phyloP scores from a whole-genome alignment of 1,140 invertebrate species.

The Trichonephila inaurata region DNA sequence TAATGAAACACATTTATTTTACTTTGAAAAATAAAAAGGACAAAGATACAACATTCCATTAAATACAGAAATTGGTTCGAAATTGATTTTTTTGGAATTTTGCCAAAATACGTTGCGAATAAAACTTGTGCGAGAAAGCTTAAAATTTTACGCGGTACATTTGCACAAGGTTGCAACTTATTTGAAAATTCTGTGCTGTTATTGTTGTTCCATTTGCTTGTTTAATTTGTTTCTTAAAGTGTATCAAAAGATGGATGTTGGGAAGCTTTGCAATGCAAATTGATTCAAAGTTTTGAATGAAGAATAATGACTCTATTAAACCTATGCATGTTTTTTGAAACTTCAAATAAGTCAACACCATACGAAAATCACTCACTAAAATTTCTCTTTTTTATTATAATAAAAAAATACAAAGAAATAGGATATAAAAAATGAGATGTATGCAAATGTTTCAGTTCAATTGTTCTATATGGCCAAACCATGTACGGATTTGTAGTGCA shows the following conservation, averaged over 20 bases:
- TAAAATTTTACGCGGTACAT: neutral
- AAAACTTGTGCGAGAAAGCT: neutral
- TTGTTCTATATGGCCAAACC: too few species aligned
- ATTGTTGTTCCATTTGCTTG: neutral
- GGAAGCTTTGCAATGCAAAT: neutral
- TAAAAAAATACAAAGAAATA: too few species aligned
- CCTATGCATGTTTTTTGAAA: neutral
- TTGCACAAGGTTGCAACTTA: slow-evolving; percentile 9
- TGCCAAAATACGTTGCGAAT: neutral
- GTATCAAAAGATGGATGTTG: neutral
- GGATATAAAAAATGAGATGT: neutral
- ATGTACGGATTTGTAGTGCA: too few species aligned
- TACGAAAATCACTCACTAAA: too few species aligned
- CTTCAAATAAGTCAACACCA: neutral
- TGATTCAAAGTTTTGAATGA: slow-evolving; percentile 6
- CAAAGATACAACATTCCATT: slow-evolving; percentile 11
- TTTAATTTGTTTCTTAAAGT: slow-evolving; percentile 5
- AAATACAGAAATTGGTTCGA: slow-evolving; percentile 32
- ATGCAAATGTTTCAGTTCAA: too few species aligned
- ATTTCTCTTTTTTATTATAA: too few species aligned
- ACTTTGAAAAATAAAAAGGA: slow-evolving; percentile 1
- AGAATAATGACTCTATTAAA: neutral
- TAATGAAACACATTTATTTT: slow-evolving; percentile 18
- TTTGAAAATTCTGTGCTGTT: neutral
- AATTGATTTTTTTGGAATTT: neutral